phyloP scores from a whole-genome alignment of 2,113 vertebrate genomes.

The Martes martes region DNA sequence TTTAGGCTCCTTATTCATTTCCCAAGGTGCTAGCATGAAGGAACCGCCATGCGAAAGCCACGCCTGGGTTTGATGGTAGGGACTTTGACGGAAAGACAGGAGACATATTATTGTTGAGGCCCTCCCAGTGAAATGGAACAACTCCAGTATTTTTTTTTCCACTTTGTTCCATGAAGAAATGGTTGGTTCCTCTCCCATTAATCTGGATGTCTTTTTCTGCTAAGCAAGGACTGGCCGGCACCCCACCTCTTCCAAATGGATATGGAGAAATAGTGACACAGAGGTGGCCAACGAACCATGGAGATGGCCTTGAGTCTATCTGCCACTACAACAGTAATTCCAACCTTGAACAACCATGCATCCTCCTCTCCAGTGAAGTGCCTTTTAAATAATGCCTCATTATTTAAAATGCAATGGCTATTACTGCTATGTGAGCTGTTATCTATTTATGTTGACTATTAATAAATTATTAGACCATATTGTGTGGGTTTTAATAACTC shows the following conservation, averaged over 20 bases:
- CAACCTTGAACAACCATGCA: neutral
- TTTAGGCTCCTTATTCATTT: neutral
- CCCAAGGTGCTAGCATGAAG: neutral
- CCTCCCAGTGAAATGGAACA: neutral
- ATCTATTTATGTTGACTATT: conserved; percentile 76
- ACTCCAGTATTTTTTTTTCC: neutral
- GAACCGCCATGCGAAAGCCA: neutral
- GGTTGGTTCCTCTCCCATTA: neutral
- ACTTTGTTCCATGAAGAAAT: neutral
- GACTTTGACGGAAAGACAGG: neutral
- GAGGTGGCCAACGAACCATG: neutral
- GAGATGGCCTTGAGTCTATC: neutral
- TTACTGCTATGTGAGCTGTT: conserved; percentile 62
- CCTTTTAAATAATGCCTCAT: conserved; percentile 56
- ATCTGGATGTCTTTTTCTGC: neutral
- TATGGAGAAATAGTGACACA: neutral
- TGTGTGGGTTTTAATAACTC: conserved; percentile 76
- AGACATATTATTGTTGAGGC: neutral
- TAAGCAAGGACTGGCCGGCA: neutral
- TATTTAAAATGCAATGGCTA: conserved; percentile 50
- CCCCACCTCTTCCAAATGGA: neutral
- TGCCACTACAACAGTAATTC: neutral
- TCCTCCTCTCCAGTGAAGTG: neutral
- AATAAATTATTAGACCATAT: conserved; percentile 78
- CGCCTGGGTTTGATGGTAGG: neutral